Evolutionary conservation across 1,140 invertebrate species (phyloP), one percentile per base, ranked within the genome.

Genomic region (Steinernema khuongi): DNA sequence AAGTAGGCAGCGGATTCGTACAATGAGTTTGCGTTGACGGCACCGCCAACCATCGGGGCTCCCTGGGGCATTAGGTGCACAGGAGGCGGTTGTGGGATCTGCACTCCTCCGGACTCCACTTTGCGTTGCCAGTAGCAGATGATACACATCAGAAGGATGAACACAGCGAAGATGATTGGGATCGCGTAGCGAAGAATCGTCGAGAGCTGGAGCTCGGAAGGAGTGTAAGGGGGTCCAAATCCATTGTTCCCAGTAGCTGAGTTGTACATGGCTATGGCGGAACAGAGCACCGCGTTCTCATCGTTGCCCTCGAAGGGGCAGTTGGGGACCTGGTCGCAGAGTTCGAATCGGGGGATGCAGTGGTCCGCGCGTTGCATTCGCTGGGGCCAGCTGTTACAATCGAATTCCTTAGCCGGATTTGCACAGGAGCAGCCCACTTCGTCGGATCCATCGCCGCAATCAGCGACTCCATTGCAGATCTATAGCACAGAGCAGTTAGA

Each of bases 321-420:
- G 26, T 60, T 60, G 4, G 50, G 50, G 7, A 60, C 19, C 26
- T 60, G 14, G 50, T 60, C 22, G 50, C 50, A 60, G 50, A 60
- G 50, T 22, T 60, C 50, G 19, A n/a, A 26, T 7, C 50, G 50
- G 14, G 50, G 50, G 19, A 60, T 60, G 22, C 50, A 60, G 7
- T 60, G 22, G 22, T 14, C 7, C 50, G 50, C 14, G 19, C 50
- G 50, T 22, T 60, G 50, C 14, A 60, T 60, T 22, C 50, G 7
- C 22, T 60, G 50, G 26, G 50, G 50, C 50, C 50, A 60, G 26
- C 50, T 60, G 50, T 60, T 60, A 22, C 50, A 60, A 22, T 60
- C 50, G 50, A 60, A 60, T 26, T 60, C 50, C 19, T 17, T 60
- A 11, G 50, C 50, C 11, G 50, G 50, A 26, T 60, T 60, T 60